Evolutionary conservation across 2,113 vertebrate genomes (phyloP).

Genomic region (Takifugu bimaculatus): DNA sequence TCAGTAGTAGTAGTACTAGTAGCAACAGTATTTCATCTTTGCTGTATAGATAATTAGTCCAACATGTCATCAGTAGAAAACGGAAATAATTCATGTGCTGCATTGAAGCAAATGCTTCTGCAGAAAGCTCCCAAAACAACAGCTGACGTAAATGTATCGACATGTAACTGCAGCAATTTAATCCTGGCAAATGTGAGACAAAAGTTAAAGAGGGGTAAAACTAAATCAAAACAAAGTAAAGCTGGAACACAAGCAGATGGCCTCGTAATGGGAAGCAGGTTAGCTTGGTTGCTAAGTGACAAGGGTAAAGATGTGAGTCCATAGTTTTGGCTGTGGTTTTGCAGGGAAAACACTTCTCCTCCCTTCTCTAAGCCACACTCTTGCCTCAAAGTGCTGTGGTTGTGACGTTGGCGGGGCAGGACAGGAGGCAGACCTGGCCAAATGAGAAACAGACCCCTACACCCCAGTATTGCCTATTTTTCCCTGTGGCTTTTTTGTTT

Average conservation of each 20-base stretch:
- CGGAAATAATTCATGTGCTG: constrained; percentile 6
- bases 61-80: constrained; percentile 31
- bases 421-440: constrained; percentile 71
- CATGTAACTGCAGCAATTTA: constrained; percentile 49
- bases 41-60: constrained; percentile 25
- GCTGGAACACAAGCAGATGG: constrained; percentile 70
- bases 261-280: constrained; percentile 72
- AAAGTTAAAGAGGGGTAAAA: constrained; percentile 50
- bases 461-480: constrained; percentile 74
- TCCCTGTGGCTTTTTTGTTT: constrained; percentile 72
- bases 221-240: constrained; percentile 69
- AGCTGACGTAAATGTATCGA: constrained; percentile 54
- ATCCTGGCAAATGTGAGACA: constrained; percentile 49
- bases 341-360: constrained; percentile 71
- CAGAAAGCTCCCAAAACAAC: constrained; percentile 34
- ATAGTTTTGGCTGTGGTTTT: constrained; percentile 63
- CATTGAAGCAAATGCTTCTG: constrained; percentile 24
- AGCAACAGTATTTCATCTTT: too few relatives aligned
- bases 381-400: constrained; percentile 63
- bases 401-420: constrained; percentile 69
- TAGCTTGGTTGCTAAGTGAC: constrained; percentile 74
- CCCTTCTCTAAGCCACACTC: constrained; percentile 57
- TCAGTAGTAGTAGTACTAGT: too few relatives aligned
- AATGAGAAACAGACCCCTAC: constrained; percentile 81
- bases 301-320: constrained; percentile 63